Conservation (phyloP, 1,140 invertebrate species). For the Branchinecta lynchi region DNA sequence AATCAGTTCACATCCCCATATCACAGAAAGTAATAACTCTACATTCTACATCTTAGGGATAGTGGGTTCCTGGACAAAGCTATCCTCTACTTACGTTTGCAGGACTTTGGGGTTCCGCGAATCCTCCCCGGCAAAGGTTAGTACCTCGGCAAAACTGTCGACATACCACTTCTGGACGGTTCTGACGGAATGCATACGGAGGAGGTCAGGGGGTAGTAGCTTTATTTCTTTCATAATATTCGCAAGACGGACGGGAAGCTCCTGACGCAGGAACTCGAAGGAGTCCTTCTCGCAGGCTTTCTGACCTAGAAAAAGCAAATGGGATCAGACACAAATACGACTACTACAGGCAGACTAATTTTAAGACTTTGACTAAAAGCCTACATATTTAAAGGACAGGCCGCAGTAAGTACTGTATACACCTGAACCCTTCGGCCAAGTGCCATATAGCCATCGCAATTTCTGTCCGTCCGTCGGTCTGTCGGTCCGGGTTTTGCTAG, state of each 20-base stretch:
- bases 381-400: slow-evolving; percentile 17
- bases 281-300: slow-evolving; percentile 79
- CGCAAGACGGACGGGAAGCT: slow-evolving; percentile 81
- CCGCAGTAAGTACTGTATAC: slow-evolving; percentile 1
- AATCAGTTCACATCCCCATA: too few species aligned
- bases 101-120: slow-evolving; percentile 41
- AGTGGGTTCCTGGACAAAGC: neutral
- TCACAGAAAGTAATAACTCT: too few species aligned
- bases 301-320: slow-evolving; percentile 48
- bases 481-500: too few species aligned
- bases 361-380: neutral
- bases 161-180: slow-evolving; percentile 81
- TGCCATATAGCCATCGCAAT: too few species aligned
- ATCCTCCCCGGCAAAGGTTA: slow-evolving; percentile 72
- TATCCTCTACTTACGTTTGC: slow-evolving; percentile 39
- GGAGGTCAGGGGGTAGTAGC: slow-evolving; percentile 69
- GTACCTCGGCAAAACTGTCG: slow-evolving; percentile 78
- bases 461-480: too few species aligned
- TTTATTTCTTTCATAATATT: slow-evolving; percentile 99
- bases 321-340: slow-evolving; percentile 8
- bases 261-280: slow-evolving; percentile 83
- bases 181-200: slow-evolving; percentile 72
- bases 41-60: neutral
- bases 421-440: too few species aligned
- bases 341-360: neutral